phyloP scores from a whole-genome alignment of 2,797 vertebrate genomes.

The Delichon dasypus region DNA sequence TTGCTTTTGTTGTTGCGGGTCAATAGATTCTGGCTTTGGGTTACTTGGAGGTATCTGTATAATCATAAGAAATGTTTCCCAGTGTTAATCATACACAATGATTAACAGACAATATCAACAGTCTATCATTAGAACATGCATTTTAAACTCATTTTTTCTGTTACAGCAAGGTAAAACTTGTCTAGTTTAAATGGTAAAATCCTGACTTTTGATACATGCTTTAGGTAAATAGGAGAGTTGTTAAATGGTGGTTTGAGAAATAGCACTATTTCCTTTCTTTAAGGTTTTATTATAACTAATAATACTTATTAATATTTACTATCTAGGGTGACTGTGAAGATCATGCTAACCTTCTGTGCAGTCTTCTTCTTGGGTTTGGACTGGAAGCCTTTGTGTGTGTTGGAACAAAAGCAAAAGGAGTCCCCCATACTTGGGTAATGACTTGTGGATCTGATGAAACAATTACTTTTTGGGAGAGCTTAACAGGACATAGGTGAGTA shows the following conservation, averaged over 20 bases:
- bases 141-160: background rate
- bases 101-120: background rate
- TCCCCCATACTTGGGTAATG: conserved; percentile 93
- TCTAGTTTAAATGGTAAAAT: background rate
- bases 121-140: background rate
- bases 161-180: background rate
- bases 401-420: conserved; percentile 90
- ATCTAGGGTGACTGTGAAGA: conserved; percentile 95
- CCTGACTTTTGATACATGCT: background rate
- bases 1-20: accelerated
- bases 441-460: conserved; percentile 88
- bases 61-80: background rate
- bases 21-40: background rate
- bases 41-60: background rate
- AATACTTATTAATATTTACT: background rate
- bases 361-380: conserved; percentile 93
- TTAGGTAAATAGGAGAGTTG: background rate
- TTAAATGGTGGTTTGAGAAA: background rate
- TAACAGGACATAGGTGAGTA: conserved; percentile 90
- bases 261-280: background rate
- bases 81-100: background rate
- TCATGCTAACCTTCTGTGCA: conserved; percentile 93
- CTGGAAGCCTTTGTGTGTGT: conserved; percentile 95
- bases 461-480: conserved; percentile 95
- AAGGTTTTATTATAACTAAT: background rate